Evolutionary conservation across 1,140 invertebrate species (phyloP), one percentile per base, ranked within the genome.

Genomic region (Oryctes rhinoceros): DNA sequence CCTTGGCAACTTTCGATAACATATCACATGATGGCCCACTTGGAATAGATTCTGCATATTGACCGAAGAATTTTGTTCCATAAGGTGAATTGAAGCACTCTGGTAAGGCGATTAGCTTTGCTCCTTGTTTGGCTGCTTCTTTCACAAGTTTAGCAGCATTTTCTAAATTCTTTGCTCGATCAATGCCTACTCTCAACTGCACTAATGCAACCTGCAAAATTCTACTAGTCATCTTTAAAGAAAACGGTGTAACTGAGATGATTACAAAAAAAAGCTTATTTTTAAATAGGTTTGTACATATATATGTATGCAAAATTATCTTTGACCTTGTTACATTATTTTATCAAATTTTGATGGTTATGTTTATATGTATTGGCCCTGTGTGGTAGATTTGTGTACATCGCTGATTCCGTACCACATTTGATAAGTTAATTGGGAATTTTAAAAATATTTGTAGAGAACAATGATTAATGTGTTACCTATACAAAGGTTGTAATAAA

Each of bases 51-150:
- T 98, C 97, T 0, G 97, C 94, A 89, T 98, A 98, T 84, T 97
- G 91, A 1, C 90, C 86, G 86, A 98, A 98, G 86, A 94, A 94
- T 84, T 94, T 93, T 91, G 95, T 96, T 81, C 97, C 97, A 89
- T 98, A 98, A 0, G 97, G 96, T 39, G 94, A 96, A 88, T 98
- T 98, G 84, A 98, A 99, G 85, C 96, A 98, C 90, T 99, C 97
- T 0, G 97, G 96, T 13, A 98, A 86, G 0, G 92, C 92, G 15
- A 98, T 90, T 35, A 99, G 84, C 59, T 95, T 90, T 0, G 96
- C 95, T 18, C 94, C 92, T 77, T 92, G 90, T 80, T 91, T 86
- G 84, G 94, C 94, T 3, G 96, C 96, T 79, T 92, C 89, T 83
- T 92, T 90, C 77, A 98, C 94, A 76, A 94, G 90, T 67, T 90